A percentile compares a stretch with the other conserved stretches of the same genome.
Evolutionary conservation across 2,888 invertebrate genomes (phyloP).

Genomic region (Gymnocheta viridis): DNA sequence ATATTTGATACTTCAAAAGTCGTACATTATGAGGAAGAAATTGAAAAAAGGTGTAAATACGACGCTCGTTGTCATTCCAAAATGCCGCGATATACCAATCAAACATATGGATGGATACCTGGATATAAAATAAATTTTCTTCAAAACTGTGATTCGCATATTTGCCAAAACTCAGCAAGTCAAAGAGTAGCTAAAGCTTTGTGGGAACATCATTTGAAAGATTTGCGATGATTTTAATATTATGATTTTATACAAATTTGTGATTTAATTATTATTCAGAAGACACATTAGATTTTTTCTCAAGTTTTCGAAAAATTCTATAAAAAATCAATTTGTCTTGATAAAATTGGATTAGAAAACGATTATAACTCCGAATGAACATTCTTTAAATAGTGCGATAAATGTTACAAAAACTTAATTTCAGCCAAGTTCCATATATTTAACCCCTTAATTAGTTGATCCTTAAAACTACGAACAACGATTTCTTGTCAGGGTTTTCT

Average conservation of each 20-base stretch:
- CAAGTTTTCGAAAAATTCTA: too few species aligned
- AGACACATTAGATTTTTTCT: too few species aligned
- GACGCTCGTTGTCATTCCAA: constrained; percentile 55
- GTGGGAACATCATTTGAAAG: constrained; percentile 25
- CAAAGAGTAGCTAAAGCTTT: constrained; percentile 37
- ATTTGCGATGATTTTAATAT: too few species aligned
- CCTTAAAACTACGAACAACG: constrained; percentile 78
- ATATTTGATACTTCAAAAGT: constrained; percentile 9
- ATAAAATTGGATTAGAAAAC: too few species aligned
- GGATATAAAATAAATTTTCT: constrained; percentile 57
- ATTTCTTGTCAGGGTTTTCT: constrained; percentile 66
- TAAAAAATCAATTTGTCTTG: too few species aligned
- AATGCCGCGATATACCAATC: constrained; percentile 61
- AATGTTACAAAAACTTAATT: neutral
- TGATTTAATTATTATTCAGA: too few species aligned
- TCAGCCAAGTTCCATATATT: constrained; percentile 74
- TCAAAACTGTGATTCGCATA: constrained; percentile 47
- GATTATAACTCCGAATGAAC: too few species aligned
- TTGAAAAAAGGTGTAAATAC: constrained; percentile 49
- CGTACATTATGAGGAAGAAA: constrained; percentile 44
- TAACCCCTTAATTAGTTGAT: constrained; percentile 71
- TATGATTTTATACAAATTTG: too few species aligned
- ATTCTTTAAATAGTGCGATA: neutral
- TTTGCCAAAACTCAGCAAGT: neutral
- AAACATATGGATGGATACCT: constrained; percentile 68